These are phyloP conservation scores for Hyles euphorbiae DNA, from an alignment of 1,140 invertebrate genomes.

Conservation along the genomic window DNA sequence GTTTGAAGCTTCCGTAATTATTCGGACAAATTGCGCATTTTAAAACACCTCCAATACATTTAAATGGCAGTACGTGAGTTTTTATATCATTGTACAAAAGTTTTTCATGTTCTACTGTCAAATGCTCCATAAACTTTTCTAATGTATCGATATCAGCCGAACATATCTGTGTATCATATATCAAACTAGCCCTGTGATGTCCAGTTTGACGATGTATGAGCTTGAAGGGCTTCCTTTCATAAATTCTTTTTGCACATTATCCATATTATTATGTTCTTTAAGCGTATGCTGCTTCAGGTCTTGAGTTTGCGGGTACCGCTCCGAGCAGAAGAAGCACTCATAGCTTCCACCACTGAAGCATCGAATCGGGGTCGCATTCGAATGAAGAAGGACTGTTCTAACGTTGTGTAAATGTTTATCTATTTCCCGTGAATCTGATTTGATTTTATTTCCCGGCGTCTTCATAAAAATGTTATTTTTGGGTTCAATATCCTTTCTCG, in stretches of 20 bases:
- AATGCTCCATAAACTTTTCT: slow-evolving; percentile 24
- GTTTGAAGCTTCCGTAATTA: slow-evolving; percentile 23
- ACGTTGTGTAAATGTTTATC: slow-evolving; percentile 35
- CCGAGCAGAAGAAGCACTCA: slow-evolving; percentile 34
- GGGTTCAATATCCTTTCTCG: too few relatives aligned
- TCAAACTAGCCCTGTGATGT: slow-evolving; percentile 35
- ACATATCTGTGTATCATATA: too few relatives aligned
- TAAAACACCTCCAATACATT: slow-evolving; percentile 26
- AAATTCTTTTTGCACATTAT: slow-evolving; percentile 31
- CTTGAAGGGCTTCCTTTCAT: slow-evolving; percentile 17
- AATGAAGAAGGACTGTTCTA: slow-evolving; percentile 25
- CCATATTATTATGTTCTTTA: slow-evolving; percentile 18
- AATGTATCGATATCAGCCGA: slow-evolving; percentile 13
- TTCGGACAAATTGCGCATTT: slow-evolving; percentile 25
- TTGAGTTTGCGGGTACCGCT: slow-evolving; percentile 21
- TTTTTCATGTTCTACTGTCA: slow-evolving; percentile 23
- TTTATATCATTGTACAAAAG: slow-evolving; percentile 25
- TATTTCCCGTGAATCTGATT: slow-evolving; percentile 14
- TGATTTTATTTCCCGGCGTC: too few relatives aligned
- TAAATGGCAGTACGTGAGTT: slow-evolving; percentile 37
- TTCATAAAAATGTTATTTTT: too few relatives aligned
- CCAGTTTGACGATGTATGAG: slow-evolving; percentile 36
- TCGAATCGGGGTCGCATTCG: slow-evolving; percentile 48
- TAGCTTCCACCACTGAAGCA: slow-evolving; percentile 27
- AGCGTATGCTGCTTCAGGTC: slow-evolving; percentile 36